Evolutionary conservation across 2,113 vertebrate species (phyloP).

Genomic region (Climacteris rufus): DNA sequence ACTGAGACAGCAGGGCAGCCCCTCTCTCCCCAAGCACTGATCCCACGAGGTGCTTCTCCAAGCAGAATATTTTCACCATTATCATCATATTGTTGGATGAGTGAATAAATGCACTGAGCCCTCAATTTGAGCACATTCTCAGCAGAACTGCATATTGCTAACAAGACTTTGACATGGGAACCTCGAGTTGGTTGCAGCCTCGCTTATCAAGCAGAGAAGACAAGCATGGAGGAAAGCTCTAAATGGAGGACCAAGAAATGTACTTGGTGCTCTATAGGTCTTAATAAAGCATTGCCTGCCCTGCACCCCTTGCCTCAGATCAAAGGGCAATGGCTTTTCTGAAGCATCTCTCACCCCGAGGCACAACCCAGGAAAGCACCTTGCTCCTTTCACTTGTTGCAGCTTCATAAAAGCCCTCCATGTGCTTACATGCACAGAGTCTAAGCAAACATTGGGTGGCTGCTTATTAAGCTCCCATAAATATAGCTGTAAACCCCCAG

Average conservation of each 20-base stretch:
- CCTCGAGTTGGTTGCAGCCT: background rate
- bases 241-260: background rate
- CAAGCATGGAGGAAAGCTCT: background rate
- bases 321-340: background rate
- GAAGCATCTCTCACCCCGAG: background rate
- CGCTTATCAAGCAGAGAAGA: background rate
- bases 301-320: fast-evolving
- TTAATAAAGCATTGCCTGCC: background rate
- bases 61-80: background rate
- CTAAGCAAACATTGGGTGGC: background rate
- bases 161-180: background rate
- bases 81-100: background rate
- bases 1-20: background rate
- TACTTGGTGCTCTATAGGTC: background rate
- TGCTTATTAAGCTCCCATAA: background rate
- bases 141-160: background rate
- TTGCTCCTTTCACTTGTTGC: background rate
- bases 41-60: background rate
- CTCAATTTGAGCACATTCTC: background rate
- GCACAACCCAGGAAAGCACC: background rate
- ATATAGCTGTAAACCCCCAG: background rate
- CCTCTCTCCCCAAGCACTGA: background rate
- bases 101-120: background rate
- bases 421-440: background rate
- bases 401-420: background rate